A percentile compares a stretch with the other conserved stretches of the same genome.
These are phyloP conservation scores for Speoplatyrhinus poulsoni DNA, from an alignment of 2,113 vertebrate genomes.

Conservation along the genomic window DNA sequence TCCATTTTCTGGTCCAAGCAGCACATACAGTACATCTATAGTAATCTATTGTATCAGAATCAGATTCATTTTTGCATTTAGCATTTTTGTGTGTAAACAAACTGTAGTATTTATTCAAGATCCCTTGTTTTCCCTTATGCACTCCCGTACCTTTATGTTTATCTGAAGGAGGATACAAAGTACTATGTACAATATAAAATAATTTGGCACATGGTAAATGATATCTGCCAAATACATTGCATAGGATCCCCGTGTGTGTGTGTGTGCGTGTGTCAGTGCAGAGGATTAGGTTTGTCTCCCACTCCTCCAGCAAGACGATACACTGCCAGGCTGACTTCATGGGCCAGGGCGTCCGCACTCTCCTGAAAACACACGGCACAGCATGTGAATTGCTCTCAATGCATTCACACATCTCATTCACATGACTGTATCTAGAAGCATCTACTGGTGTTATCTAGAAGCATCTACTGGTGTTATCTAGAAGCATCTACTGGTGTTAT, in stretches of 20 bases:
- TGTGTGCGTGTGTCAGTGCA: conserved; percentile 41
- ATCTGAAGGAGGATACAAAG: not conserved
- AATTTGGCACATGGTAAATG: not conserved
- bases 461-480: too few relatives aligned
- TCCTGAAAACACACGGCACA: conserved; percentile 73
- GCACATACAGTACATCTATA: too few relatives aligned
- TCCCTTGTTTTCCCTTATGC: not conserved
- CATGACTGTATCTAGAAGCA: conserved; percentile 49
- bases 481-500: too few relatives aligned
- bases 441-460: too few relatives aligned
- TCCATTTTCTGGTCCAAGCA: too few relatives aligned
- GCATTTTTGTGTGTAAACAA: not conserved
- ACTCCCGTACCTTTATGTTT: not conserved
- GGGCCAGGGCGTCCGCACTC: conserved; percentile 84
- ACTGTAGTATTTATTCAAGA: not conserved
- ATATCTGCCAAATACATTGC: not conserved
- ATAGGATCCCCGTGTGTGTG: not conserved
- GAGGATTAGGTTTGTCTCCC: conserved; percentile 81
- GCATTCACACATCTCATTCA: not conserved
- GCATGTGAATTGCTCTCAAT: not conserved
- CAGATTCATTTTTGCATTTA: not conserved
- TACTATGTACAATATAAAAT: conserved; percentile 15
- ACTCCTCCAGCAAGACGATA: conserved; percentile 86
- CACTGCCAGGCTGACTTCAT: conserved; percentile 88
- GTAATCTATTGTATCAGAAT: too few relatives aligned